These are phyloP conservation scores for Saiga tatarica DNA, from an alignment of 2,113 vertebrate genomes.

Conservation along the genomic window DNA sequence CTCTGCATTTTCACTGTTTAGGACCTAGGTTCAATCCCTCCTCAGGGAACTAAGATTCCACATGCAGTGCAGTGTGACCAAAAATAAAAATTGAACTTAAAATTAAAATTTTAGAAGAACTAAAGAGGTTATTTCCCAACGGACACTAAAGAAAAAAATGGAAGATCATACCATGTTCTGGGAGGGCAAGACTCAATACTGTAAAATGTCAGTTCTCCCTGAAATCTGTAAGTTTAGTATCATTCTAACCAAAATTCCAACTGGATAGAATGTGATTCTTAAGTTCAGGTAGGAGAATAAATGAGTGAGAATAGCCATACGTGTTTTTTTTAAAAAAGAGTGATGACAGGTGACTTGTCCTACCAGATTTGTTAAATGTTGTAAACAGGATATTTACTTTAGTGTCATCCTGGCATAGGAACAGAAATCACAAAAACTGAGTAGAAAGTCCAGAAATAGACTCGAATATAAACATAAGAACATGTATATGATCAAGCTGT, in stretches of 20 bases:
- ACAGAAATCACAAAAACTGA: neutral
- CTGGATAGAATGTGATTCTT: neutral
- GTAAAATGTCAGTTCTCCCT: neutral
- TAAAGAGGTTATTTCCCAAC: neutral
- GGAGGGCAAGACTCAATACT: neutral
- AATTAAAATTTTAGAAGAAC: neutral
- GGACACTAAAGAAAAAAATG: neutral
- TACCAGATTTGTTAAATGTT: neutral
- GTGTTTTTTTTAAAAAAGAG: neutral
- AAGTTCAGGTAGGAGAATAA: constrained; percentile 37
- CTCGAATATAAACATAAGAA: neutral
- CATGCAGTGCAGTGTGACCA: neutral
- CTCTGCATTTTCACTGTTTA: neutral
- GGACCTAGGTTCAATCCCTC: neutral
- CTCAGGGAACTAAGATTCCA: neutral
- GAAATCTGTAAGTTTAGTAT: neutral
- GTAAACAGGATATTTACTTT: neutral
- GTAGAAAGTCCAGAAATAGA: neutral
- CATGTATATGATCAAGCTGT: neutral
- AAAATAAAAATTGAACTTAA: neutral
- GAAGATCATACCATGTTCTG: neutral
- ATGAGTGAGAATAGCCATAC: neutral
- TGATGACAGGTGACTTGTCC: neutral
- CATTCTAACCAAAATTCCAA: neutral
- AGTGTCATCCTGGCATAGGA: neutral